phyloP scores from a whole-genome alignment of 2,797 vertebrate genomes.

The Serranus cabrilla region DNA sequence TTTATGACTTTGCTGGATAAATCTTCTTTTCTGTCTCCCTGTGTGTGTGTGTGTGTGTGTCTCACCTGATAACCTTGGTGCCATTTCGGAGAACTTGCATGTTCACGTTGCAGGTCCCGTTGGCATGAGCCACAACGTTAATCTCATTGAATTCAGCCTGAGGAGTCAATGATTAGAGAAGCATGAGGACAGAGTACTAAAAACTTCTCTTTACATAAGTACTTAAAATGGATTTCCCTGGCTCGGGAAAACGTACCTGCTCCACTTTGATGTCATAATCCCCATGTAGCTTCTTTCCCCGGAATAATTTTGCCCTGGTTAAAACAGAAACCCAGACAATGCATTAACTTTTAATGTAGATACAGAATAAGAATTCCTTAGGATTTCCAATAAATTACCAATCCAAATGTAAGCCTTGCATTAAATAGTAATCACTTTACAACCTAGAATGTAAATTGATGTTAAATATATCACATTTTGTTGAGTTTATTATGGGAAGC shows the following conservation, averaged over 20 bases:
- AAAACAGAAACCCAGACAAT: constrained; percentile 34
- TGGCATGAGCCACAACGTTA: constrained; percentile 94
- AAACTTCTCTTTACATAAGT: constrained; percentile 15
- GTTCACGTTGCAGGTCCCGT: constrained; percentile 92
- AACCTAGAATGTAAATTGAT: constrained; percentile 5
- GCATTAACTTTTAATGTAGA: not conserved
- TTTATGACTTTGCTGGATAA: not conserved
- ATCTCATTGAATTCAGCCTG: constrained; percentile 97
- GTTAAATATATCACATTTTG: not conserved
- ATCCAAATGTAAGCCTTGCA: not conserved
- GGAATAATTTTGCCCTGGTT: constrained; percentile 93
- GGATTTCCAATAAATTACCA: constrained; percentile 2
- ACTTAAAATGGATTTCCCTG: constrained; percentile 20
- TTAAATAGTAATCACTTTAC: not conserved
- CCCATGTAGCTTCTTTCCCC: constrained; percentile 93
- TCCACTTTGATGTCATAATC: constrained; percentile 97
- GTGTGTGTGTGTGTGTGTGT: not conserved
- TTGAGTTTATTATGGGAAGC: constrained; percentile 2
- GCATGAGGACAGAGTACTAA: constrained; percentile 21
- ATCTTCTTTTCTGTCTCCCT: not conserved
- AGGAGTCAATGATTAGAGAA: constrained; percentile 34
- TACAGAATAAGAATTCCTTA: not conserved
- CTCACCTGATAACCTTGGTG: constrained; percentile 94
- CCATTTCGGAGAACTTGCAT: constrained; percentile 93
- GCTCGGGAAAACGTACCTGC: constrained; percentile 87